Conservation (phyloP, 2,888 invertebrate genomes). For the Dryococelus australis region DNA sequence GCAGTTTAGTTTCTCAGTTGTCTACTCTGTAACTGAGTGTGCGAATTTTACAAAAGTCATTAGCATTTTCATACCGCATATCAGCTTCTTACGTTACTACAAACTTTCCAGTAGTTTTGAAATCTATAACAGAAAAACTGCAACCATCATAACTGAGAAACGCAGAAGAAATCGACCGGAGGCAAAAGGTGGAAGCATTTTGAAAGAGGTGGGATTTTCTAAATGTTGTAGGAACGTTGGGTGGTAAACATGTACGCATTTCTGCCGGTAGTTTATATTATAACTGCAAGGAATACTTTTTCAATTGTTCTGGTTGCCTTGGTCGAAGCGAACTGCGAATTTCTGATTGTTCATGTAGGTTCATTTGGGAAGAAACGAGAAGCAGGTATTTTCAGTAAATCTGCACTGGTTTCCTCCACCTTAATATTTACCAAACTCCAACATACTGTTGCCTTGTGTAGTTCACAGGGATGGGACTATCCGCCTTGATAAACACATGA, state of each 20-base stretch:
- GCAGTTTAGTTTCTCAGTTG: too few species aligned
- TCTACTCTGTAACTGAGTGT: too few species aligned
- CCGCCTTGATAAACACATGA: background rate
- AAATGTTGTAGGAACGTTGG: slow-evolving; percentile 31
- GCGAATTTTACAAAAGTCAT: background rate
- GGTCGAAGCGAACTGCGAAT: slow-evolving; percentile 30
- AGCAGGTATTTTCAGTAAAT: slow-evolving; percentile 31
- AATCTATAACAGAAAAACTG: slow-evolving; percentile 18
- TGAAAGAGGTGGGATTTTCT: slow-evolving; percentile 30
- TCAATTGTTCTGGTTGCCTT: slow-evolving; percentile 33
- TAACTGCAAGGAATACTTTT: slow-evolving; percentile 33
- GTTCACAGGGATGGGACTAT: background rate
- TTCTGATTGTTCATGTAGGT: slow-evolving; percentile 33
- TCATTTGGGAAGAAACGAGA: slow-evolving; percentile 33
- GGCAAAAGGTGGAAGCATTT: slow-evolving; percentile 31
- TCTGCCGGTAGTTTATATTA: slow-evolving; percentile 20
- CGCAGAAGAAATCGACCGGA: slow-evolving; percentile 29
- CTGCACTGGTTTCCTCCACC: slow-evolving; percentile 33
- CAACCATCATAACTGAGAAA: background rate
- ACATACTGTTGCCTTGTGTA: background rate
- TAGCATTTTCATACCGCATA: slow-evolving; percentile 27
- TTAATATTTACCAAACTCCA: slow-evolving; percentile 23
- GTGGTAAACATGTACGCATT: slow-evolving; percentile 35
- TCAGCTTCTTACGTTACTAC: slow-evolving; percentile 11
- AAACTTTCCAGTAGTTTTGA: slow-evolving; percentile 25